Percentiles rank a stretch among this genome's conserved stretches.
phyloP scores from a whole-genome alignment of 2,888 invertebrate genomes.

The Deilephila porcellus region DNA sequence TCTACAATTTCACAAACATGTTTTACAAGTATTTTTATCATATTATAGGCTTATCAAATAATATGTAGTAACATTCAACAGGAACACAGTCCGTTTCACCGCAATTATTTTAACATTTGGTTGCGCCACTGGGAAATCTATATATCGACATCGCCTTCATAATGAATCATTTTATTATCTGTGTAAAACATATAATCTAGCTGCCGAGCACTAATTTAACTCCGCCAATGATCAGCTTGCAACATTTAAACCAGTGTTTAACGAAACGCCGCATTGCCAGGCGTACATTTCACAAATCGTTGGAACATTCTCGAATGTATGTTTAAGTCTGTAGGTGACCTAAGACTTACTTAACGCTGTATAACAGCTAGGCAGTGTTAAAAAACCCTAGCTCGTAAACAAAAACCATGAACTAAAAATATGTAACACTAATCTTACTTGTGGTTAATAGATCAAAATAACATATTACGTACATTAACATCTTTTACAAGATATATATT shows the following conservation, averaged over 20 bases:
- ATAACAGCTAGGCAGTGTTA: background rate
- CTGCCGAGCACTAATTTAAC: background rate
- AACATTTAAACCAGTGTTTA: conserved; percentile 10
- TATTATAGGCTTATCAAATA: background rate
- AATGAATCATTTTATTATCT: conserved; percentile 11
- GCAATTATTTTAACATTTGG: conserved; percentile 9
- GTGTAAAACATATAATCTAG: conserved; percentile 5
- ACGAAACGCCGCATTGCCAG: conserved; percentile 2
- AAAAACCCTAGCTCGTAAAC: too few species aligned
- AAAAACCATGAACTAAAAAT: too few species aligned
- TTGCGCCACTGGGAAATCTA: conserved; percentile 7
- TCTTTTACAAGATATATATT: too few species aligned
- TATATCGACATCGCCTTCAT: background rate
- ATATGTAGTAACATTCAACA: conserved; percentile 26
- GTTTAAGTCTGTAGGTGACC: background rate
- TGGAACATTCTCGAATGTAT: background rate
- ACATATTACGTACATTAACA: too few species aligned
- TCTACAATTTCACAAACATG: too few species aligned
- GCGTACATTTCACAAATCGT: conserved; percentile 10
- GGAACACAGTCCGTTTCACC: background rate
- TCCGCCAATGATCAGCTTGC: conserved; percentile 19
- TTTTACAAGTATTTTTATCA: too few species aligned
- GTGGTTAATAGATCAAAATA: too few species aligned
- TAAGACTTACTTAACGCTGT: background rate
- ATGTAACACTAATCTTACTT: too few species aligned